phyloP scores from a whole-genome alignment of 2,797 vertebrate genomes.

The Syndactyla subalaris region DNA sequence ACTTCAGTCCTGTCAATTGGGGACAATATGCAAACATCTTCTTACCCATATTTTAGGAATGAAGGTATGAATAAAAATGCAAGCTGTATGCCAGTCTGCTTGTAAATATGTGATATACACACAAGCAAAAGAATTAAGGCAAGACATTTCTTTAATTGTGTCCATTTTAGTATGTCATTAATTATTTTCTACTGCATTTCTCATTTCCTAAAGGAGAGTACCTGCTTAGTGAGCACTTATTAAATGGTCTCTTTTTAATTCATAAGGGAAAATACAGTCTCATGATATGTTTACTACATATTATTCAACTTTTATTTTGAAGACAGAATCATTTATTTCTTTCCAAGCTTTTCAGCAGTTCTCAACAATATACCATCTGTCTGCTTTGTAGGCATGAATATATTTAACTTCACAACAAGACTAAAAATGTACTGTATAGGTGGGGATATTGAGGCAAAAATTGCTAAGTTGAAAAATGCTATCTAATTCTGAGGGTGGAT shows the following conservation, averaged over 20 bases:
- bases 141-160: not conserved
- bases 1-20: not conserved
- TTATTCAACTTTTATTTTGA: slow-evolving; percentile 49
- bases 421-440: not conserved
- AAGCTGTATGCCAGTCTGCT: not conserved
- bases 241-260: not conserved
- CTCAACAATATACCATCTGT: slow-evolving; percentile 34
- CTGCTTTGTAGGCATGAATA: slow-evolving; percentile 15
- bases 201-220: not conserved
- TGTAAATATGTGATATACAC: not conserved
- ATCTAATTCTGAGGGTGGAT: accelerated
- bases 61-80: not conserved
- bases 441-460: not conserved
- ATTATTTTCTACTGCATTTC: not conserved
- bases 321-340: slow-evolving; percentile 34
- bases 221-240: not conserved
- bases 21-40: not conserved
- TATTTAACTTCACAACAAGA: slow-evolving; percentile 13
- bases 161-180: not conserved
- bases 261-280: not conserved
- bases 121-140: not conserved
- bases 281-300: not conserved
- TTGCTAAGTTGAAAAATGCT: not conserved
- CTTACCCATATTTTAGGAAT: not conserved
- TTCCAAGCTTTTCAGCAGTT: slow-evolving; percentile 30